Conservation (phyloP, 2,797 vertebrate genomes). For the Enteromius thamalakanensis region DNA sequence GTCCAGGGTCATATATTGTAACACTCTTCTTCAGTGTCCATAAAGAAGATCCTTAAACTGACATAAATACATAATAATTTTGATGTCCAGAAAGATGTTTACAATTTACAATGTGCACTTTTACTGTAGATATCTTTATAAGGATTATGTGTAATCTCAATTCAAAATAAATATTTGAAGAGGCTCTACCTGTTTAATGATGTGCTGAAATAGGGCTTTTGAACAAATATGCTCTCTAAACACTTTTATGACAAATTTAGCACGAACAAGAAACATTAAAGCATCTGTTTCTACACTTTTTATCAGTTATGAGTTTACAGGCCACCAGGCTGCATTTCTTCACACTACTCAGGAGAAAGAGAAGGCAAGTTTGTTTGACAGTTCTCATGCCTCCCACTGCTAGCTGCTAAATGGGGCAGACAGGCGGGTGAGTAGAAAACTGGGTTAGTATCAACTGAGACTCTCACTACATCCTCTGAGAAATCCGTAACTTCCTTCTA, state of each 20-base stretch:
- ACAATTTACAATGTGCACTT: background rate
- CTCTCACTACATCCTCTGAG: constrained; percentile 20
- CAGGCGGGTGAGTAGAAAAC: constrained; percentile 8
- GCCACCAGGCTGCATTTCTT: constrained; percentile 33
- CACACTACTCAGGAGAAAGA: constrained; percentile 25
- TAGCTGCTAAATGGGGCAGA: constrained; percentile 33
- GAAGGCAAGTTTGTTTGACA: constrained; percentile 72
- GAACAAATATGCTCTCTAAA: background rate
- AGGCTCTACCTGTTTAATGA: background rate
- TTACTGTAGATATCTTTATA: background rate
- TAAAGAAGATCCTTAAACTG: background rate
- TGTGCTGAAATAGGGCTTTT: constrained; percentile 5
- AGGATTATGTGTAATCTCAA: constrained; percentile 6
- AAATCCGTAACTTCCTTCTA: constrained; percentile 29
- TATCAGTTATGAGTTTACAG: constrained; percentile 17
- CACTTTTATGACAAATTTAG: constrained; percentile 8
- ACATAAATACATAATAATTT: background rate
- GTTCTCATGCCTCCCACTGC: constrained; percentile 73
- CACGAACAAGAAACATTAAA: background rate
- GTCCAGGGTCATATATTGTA: background rate
- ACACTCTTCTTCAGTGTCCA: background rate
- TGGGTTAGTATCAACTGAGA: background rate
- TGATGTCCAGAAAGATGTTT: background rate
- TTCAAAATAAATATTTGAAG: background rate
- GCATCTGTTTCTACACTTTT: constrained; percentile 2